Percentiles rank a stretch among this genome's conserved stretches.
Evolutionary conservation across 2,113 vertebrate species (phyloP).

Genomic region (Tachysurus vachellii): DNA sequence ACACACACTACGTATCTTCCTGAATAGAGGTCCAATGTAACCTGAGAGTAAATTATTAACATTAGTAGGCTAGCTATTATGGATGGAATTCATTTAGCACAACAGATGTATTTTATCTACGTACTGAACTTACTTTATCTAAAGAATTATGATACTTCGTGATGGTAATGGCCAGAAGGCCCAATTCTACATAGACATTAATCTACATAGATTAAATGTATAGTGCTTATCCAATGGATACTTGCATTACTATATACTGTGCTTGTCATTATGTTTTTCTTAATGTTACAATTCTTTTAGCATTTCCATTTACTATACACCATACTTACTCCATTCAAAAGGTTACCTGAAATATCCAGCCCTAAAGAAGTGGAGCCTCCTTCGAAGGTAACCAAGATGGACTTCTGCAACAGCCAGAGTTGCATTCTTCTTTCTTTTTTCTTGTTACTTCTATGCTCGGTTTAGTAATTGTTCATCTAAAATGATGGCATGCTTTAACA

Average conservation of each 20-base stretch:
- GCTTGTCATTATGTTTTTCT: no score
- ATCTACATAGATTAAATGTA: background rate
- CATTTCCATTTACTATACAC: background rate
- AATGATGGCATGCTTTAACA: background rate
- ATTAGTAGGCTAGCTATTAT: background rate
- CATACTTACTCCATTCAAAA: conserved; percentile 58
- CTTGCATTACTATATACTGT: background rate
- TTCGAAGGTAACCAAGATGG: conserved; percentile 79
- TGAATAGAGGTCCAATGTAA: background rate
- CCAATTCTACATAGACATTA: background rate
- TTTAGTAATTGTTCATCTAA: background rate
- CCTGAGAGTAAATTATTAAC: background rate
- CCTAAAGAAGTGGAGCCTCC: conserved; percentile 77
- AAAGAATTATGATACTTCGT: background rate
- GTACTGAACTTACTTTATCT: background rate
- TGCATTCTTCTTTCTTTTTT: background rate
- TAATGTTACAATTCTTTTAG: background rate
- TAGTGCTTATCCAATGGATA: background rate
- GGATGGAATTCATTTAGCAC: background rate
- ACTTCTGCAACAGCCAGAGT: background rate
- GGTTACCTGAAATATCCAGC: conserved; percentile 82
- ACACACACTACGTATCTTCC: background rate
- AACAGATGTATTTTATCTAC: background rate
- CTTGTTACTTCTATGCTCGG: background rate
- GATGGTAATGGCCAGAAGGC: background rate